Evolutionary conservation across 2,888 invertebrate genomes (phyloP).

Genomic region (Entomobrya proxima): DNA sequence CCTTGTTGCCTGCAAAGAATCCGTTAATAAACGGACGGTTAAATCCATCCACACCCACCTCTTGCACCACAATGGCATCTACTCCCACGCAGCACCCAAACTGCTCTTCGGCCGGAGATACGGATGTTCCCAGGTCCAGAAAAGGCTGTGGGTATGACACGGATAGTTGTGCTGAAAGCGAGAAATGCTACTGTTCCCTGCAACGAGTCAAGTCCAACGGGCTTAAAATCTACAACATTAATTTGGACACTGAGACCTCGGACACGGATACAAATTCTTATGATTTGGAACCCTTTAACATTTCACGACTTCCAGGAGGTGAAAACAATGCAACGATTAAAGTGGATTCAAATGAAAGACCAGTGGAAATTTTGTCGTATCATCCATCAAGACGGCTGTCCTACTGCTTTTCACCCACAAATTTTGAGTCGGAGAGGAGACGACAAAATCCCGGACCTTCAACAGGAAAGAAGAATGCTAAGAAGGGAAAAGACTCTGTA

Average conservation of each 20-base stretch:
- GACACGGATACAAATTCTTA: constrained; percentile 75
- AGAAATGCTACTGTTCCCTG: constrained; percentile 77
- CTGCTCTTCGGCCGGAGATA: constrained; percentile 54
- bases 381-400: constrained; percentile 71
- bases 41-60: constrained; percentile 55
- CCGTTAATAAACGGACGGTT: constrained; percentile 58
- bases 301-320: constrained; percentile 20
- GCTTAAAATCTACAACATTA: constrained; percentile 75
- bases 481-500: constrained; percentile 40
- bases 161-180: constrained; percentile 85
- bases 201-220: constrained; percentile 75
- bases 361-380: constrained; percentile 74
- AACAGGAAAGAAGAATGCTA: neutral
- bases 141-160: constrained; percentile 88
- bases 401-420: constrained; percentile 60
- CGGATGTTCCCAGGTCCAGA: constrained; percentile 68
- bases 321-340: neutral
- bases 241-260: constrained; percentile 75
- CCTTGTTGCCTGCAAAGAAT: constrained; percentile 79
- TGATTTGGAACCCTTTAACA: constrained; percentile 74
- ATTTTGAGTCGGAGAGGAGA: neutral
- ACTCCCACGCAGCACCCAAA: constrained; percentile 34
- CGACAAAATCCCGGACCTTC: constrained; percentile 1
- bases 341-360: constrained; percentile 36
- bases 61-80: constrained; percentile 49